Evolutionary conservation across 2,797 vertebrate species (phyloP), one percentile per base, ranked within the genome.

Genomic region (Hoplostethus atlanticus): DNA sequence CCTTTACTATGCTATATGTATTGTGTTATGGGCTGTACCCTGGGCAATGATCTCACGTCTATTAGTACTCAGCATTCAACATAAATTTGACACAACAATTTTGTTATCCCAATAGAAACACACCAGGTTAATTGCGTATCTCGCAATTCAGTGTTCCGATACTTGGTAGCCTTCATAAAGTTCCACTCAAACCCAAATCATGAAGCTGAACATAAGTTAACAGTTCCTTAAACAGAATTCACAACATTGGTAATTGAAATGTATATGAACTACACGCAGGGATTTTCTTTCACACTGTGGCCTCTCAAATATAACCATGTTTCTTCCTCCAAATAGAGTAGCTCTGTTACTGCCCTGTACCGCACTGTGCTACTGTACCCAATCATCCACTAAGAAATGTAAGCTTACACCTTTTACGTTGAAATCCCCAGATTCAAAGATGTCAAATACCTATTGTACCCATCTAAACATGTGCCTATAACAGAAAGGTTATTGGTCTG

Each of bases 51-150:
- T 51, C 50, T 68, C 68, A 82, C 30, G 70, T 69, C 68, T 77
- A 70, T 85, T 82, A 82, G 75, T 81, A 78, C 77, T 85, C 47
- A 77, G 76, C 75, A 79, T 80, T 87, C 68, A 66, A 80, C 66
- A 86, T 72, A 74, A 44, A 72, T 48, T 17, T 64, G 75, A 84
- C n/a, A 25, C 42, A 28, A 28, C 60, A 34, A 42, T 77, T 72
- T 74, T 69, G 71, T 53, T 74, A 80, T 25, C 78, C 63, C 79
- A 66, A 55, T 64, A 44, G 59, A 76, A 64, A 76, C 38, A 46
- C 38, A 56, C 59, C 0, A 17, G 62, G 31, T 77, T 76, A 36
- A 68, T 59, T 62, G 60, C 77, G 76, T 78, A 51, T 71, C 40
- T 64, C 68, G 63, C 28, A 77, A 72, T 77, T 65, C 66, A 21